phyloP scores from a whole-genome alignment of 2,888 invertebrate genomes.

The Sinohyriopsis cumingii region DNA sequence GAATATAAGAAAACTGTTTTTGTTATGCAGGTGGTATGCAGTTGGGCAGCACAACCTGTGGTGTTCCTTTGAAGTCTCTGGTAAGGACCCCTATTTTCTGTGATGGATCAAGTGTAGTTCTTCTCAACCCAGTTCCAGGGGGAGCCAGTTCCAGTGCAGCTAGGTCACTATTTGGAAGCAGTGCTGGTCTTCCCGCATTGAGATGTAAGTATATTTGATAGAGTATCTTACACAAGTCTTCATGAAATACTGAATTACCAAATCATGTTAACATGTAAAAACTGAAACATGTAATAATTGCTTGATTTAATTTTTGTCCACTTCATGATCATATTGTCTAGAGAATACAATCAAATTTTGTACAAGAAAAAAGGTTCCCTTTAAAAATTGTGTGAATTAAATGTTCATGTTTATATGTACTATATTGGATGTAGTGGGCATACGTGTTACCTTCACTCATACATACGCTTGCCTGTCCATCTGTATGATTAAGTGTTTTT shows the following conservation, averaged over 20 bases:
- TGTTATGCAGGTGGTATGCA: constrained; percentile 19
- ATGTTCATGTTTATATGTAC: no score
- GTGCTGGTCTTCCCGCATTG: constrained; percentile 59
- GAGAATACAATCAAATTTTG: no score
- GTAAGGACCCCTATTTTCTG: constrained; percentile 64
- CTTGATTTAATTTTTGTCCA: no score
- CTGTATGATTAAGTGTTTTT: no score
- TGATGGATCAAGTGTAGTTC: constrained; percentile 65
- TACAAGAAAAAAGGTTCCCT: no score
- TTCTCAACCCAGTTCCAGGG: constrained; percentile 61
- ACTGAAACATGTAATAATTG: no score
- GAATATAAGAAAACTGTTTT: no score
- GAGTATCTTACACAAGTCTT: background rate
- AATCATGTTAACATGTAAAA: background rate
- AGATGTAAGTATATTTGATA: constrained; percentile 56
- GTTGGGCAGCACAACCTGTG: constrained; percentile 63
- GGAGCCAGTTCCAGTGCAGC: constrained; percentile 52
- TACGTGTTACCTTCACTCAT: no score
- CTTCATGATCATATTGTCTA: no score
- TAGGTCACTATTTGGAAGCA: constrained; percentile 68
- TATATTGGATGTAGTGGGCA: no score
- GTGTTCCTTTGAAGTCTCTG: constrained; percentile 63
- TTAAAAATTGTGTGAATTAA: no score
- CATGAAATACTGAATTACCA: constrained; percentile 2
- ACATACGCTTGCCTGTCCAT: no score